Evolutionary conservation across 2,797 vertebrate genomes (phyloP).

Genomic region (Mus minutoides): DNA sequence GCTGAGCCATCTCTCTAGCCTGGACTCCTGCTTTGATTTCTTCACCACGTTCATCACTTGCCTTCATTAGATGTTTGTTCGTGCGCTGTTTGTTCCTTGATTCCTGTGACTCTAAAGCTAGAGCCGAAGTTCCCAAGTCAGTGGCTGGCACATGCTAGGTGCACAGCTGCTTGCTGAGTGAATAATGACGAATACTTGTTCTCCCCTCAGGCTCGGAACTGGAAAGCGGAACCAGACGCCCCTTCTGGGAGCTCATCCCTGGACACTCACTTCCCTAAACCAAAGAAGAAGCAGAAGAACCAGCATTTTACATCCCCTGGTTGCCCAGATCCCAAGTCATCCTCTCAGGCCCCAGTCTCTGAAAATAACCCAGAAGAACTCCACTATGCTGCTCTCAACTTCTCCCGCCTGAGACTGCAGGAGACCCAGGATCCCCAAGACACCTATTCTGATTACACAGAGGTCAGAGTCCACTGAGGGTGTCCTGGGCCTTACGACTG

Average conservation of each 20-base stretch:
- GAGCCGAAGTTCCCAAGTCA: not conserved
- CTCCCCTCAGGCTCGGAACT: constrained; percentile 8
- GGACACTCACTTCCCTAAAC: not conserved
- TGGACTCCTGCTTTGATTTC: not conserved
- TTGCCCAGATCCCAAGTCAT: not conserved
- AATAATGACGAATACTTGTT: not conserved
- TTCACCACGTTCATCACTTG: not conserved
- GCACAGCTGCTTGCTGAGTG: not conserved
- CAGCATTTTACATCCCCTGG: fast-evolving
- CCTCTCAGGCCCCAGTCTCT: not conserved
- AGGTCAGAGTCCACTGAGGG: constrained; percentile 55
- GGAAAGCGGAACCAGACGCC: not conserved
- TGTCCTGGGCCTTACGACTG: fast-evolving
- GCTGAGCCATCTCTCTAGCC: not conserved
- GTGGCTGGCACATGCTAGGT: not conserved
- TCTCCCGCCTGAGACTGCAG: not conserved
- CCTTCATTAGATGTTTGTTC: not conserved
- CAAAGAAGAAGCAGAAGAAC: constrained; percentile 6
- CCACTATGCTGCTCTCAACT: constrained; percentile 69
- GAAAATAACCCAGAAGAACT: constrained; percentile 17
- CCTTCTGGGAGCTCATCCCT: not conserved
- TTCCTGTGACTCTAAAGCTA: not conserved
- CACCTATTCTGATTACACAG: constrained; percentile 8
- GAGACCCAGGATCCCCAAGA: not conserved
- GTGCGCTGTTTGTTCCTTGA: not conserved